Evolutionary conservation across 2,888 invertebrate genomes (phyloP), one percentile per base, ranked within the genome.

Genomic region (Salpingus planirostris): DNA sequence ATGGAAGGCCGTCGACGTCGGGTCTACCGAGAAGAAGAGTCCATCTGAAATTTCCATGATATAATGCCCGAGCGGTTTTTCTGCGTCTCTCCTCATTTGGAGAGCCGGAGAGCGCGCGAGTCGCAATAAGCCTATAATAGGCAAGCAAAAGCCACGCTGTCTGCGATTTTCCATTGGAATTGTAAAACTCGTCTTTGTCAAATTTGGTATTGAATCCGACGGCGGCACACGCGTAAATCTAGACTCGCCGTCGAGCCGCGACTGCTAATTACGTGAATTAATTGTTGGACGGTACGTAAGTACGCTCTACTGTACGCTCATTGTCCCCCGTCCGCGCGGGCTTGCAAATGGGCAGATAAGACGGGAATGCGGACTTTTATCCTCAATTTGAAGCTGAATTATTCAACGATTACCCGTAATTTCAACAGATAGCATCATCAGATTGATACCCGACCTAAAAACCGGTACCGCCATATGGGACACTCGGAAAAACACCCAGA

Each of bases 201-300:
- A 62, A 63, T 64, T 64, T 64, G 64, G 64, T 62, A 62, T 62
- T 55, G 60, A 53, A 52, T 57, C 54, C 52, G 46, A 54, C 49
- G 54, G 43, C 56, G 55, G 55, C 54, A 55, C 56, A 58, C 52
- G 58, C 61, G 59, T 62, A 31, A 31, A 31, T 31, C 31, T 31
- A 31, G 13, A 31, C 31, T 26, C 21, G 6, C 10, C 14, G 18
- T 42, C 52, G 52, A 54, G 59, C 47, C 33, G 43, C 49, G 63
- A 63, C 62, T 62, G 59, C 62, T 63, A 63, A 62, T 62, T 62
- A 61, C 57, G 50, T 50, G 60, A 60, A 63, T 62, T 62, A 63
- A 63, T 63, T 61, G 63, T 23, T 23, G 10, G n/a, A n/a, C n/a
- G n/a, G n/a, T n/a, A n/a, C n/a, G n/a, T n/a, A n/a, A n/a, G n/a